Evolutionary conservation across 2,797 vertebrate genomes (phyloP).

Genomic region (Linurgus olivaceus): DNA sequence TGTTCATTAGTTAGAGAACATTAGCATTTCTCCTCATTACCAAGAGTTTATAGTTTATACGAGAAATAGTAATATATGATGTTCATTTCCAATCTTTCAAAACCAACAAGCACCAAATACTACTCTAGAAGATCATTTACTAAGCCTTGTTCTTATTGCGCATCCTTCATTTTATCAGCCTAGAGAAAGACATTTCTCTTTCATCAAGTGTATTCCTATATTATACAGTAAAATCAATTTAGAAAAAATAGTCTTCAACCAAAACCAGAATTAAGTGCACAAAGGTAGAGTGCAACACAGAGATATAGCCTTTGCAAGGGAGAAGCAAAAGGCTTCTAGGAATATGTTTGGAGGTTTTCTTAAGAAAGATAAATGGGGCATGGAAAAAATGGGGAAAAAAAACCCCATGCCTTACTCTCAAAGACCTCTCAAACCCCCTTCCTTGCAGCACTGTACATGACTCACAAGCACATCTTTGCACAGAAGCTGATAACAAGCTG

Average conservation of each 20-base stretch:
- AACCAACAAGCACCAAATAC: background rate
- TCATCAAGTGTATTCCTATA: background rate
- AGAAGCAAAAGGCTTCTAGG: background rate
- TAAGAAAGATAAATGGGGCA: background rate
- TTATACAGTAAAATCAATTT: background rate
- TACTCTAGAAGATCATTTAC: background rate
- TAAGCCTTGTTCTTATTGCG: background rate
- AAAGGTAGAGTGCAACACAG: background rate
- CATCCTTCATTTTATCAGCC: background rate
- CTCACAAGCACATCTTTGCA: background rate
- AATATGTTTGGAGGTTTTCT: background rate
- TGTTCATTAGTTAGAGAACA: background rate
- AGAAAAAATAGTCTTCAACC: background rate
- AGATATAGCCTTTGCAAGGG: background rate
- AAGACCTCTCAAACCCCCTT: background rate
- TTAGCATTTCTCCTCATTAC: background rate
- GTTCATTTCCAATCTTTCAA: background rate
- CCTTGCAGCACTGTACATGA: background rate
- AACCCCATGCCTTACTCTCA: background rate
- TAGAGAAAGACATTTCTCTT: background rate
- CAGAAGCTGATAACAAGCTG: background rate
- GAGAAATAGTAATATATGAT: background rate
- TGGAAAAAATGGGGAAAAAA: background rate
- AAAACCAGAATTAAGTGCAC: background rate
- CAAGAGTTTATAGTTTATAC: background rate